Evolutionary conservation across 1,140 invertebrate species (phyloP), one percentile per base, ranked within the genome.

Genomic region (Kradibia gibbosae): DNA sequence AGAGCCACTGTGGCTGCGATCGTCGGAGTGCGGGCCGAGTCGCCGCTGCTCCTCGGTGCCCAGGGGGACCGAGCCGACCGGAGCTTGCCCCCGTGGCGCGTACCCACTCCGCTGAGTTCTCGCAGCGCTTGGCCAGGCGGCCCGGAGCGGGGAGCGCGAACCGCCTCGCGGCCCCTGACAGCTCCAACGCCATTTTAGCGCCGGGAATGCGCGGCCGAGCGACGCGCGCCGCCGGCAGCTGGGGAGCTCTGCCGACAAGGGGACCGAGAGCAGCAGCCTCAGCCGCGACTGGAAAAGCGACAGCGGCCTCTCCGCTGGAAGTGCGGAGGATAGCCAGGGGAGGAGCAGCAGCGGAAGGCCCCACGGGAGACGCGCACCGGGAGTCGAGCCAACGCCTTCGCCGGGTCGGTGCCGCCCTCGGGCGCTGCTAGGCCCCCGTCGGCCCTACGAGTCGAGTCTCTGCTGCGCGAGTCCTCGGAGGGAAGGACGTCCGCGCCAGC

Each of bases 171-270:
- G 72, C 48, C 78, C 85, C 82, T 90, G 89, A 89, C 89, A 90
- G 87, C 89, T 89, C 87, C 89, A 90, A 90, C 89, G 89, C 90
- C 89, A 91, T 91, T 90, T 90, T 90, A 91, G 88, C 86, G 88
- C 86, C 84, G 88, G 87, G 87, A 89, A 90, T 89, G 88, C 87
- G 88, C 87, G 87, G 84, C 84, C 83, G 82, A 84, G 80, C 83
- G 78, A 85, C 83, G 82, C 84, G 85, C 84, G 84, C 25, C 71
- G 80, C 74, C 67, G 74, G 80, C 80, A 76, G 84, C 84, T 86
- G 85, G 79, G 86, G 80, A 81, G 28, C 70, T n/a, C 28, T 67
- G 78, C 31, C 42, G n/a, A n/a, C n/a, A n/a, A n/a, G n/a, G n/a
- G n/a, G n/a, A n/a, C n/a, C n/a, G n/a, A n/a, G n/a, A n/a, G n/a